Evolutionary conservation across 1,140 invertebrate species (phyloP).

Genomic region (Neodiprion fabricii): DNA sequence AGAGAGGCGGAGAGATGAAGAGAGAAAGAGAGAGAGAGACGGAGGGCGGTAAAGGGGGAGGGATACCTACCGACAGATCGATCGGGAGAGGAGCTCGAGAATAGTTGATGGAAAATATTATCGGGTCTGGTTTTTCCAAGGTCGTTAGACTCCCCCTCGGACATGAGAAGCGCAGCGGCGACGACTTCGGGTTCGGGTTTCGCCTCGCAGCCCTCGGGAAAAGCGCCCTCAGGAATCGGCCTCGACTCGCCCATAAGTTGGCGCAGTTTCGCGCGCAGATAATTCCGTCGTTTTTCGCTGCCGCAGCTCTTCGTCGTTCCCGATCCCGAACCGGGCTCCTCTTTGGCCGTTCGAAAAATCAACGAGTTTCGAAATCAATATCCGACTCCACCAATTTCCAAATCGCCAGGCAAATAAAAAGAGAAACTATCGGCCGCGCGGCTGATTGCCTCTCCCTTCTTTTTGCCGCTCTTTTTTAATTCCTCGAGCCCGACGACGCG

Average conservation of each 20-base stretch:
- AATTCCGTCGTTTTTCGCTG: constrained; percentile 22
- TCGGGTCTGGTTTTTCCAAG: constrained; percentile 21
- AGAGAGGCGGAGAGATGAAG: background rate
- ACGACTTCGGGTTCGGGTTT: constrained; percentile 33
- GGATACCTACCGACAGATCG: constrained; percentile 12
- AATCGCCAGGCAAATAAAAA: too few relatives aligned
- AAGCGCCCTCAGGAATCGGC: constrained; percentile 26
- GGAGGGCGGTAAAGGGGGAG: background rate
- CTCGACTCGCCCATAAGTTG: constrained; percentile 23
- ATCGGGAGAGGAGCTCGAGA: constrained; percentile 16
- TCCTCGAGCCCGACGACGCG: too few relatives aligned
- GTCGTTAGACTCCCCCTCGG: constrained; percentile 26
- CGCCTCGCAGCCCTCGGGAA: constrained; percentile 21
- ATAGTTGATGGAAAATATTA: constrained; percentile 30
- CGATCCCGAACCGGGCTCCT: background rate
- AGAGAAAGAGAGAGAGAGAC: background rate
- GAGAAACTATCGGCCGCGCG: too few relatives aligned
- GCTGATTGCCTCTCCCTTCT: too few relatives aligned
- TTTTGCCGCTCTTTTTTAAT: too few relatives aligned
- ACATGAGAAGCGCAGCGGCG: constrained; percentile 31
- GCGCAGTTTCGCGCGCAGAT: constrained; percentile 15
- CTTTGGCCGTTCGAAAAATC: too few relatives aligned
- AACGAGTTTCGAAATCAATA: too few relatives aligned
- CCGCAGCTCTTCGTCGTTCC: constrained; percentile 12
- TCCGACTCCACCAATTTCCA: too few relatives aligned